Conservation (phyloP, 2,888 invertebrate genomes). For the Zootermopsis nevadensis region DNA sequence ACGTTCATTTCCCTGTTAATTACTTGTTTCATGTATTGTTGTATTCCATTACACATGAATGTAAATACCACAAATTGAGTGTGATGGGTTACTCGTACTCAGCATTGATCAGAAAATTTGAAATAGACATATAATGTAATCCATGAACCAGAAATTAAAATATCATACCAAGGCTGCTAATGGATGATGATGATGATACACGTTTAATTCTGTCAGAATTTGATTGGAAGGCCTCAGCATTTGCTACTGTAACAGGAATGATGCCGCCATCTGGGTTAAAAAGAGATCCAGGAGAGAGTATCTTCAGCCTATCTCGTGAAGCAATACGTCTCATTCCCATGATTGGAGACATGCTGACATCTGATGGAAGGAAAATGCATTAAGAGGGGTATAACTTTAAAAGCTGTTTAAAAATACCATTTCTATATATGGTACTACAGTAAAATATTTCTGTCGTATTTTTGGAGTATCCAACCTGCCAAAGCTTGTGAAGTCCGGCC, state of each 20-base stretch:
- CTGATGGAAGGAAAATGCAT: conserved; percentile 13
- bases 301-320: conserved; percentile 64
- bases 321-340: conserved; percentile 62
- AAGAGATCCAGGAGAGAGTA: conserved; percentile 60
- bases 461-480: conserved; percentile 38
- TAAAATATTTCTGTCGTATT: not conserved
- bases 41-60: too few species aligned
- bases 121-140: too few species aligned
- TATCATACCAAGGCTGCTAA: conserved; percentile 69
- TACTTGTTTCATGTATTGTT: too few species aligned
- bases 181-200: conserved; percentile 77
- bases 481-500: conserved; percentile 53
- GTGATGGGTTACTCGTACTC: too few species aligned
- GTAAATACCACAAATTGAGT: too few species aligned
- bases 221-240: conserved; percentile 46
- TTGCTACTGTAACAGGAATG: conserved; percentile 52
- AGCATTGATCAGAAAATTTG: too few species aligned
- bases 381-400: not conserved
- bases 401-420: not conserved
- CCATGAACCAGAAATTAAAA: too few species aligned
- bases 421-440: too few species aligned
- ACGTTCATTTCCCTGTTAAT: too few species aligned
- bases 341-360: conserved; percentile 48
- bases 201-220: conserved; percentile 62
- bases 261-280: conserved; percentile 59